These are phyloP conservation scores for Tinea trinotella DNA, from an alignment of 2,888 invertebrate species.

Conservation along the genomic window DNA sequence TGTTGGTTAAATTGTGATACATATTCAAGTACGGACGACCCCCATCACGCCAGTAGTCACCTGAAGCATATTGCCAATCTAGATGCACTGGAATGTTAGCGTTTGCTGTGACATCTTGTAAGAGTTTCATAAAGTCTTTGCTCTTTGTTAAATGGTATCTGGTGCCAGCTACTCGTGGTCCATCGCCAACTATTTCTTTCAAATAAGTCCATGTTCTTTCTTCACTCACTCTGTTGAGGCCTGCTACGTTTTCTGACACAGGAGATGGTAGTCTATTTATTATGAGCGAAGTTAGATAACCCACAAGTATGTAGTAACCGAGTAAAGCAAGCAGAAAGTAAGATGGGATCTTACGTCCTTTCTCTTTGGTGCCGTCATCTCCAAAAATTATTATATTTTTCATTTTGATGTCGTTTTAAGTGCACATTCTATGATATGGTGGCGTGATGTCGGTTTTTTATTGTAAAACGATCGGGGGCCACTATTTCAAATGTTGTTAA, in stretches of 20 bases:
- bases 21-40: conserved; percentile 24
- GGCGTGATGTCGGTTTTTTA: not conserved
- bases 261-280: not conserved
- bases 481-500: no score
- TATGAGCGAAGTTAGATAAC: not conserved
- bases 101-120: conserved; percentile 6
- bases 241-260: not conserved
- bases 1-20: conserved; percentile 26
- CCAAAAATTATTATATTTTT: not conserved
- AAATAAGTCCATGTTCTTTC: conserved; percentile 41
- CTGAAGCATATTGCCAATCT: conserved; percentile 21
- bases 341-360: conserved; percentile 14
- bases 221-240: conserved; percentile 40
- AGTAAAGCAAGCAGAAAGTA: not conserved
- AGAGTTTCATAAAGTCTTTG: conserved; percentile 6
- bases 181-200: conserved; percentile 36
- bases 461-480: not conserved
- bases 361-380: conserved; percentile 3
- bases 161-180: conserved; percentile 25
- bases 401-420: not conserved
- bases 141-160: conserved; percentile 18
- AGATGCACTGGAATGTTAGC: not conserved
- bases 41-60: conserved; percentile 23
- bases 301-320: not conserved
- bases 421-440: not conserved